phyloP scores from a whole-genome alignment of 2,888 invertebrate genomes.

The Macrosiphum euphorbiae region DNA sequence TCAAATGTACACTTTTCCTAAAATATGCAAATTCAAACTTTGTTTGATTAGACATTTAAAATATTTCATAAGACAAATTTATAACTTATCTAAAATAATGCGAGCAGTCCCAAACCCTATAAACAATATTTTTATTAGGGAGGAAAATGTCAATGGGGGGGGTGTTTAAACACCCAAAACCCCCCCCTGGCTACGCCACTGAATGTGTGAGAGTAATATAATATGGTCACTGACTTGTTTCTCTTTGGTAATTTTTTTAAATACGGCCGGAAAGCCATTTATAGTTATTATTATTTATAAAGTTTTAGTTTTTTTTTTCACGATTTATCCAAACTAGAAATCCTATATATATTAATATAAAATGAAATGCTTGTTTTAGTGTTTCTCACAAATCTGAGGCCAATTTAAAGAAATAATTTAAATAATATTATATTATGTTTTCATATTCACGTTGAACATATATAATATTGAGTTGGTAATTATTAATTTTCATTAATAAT shows the following conservation, averaged over 20 bases:
- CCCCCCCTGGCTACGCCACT: too few relatives aligned
- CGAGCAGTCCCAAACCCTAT: too few relatives aligned
- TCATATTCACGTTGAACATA: background rate
- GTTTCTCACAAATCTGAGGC: background rate
- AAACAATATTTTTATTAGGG: too few relatives aligned
- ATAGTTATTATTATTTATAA: background rate
- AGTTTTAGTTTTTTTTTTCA: background rate
- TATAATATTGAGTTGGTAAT: background rate
- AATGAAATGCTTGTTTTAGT: background rate
- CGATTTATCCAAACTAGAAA: background rate
- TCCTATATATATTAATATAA: background rate
- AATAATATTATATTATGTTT: background rate
- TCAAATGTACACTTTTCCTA: too few relatives aligned
- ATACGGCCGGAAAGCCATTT: background rate
- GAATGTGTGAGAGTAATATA: background rate
- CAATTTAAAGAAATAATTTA: background rate
- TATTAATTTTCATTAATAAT: too few relatives aligned
- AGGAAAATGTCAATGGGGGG: too few relatives aligned
- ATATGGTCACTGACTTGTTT: background rate
- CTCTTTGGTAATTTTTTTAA: background rate
- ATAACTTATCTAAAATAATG: too few relatives aligned
- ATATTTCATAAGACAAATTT: too few relatives aligned
- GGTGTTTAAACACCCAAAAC: too few relatives aligned
- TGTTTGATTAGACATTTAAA: too few relatives aligned
- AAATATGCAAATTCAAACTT: too few relatives aligned